phyloP scores from a whole-genome alignment of 2,888 invertebrate genomes.

The Platerodrilus igneus region DNA sequence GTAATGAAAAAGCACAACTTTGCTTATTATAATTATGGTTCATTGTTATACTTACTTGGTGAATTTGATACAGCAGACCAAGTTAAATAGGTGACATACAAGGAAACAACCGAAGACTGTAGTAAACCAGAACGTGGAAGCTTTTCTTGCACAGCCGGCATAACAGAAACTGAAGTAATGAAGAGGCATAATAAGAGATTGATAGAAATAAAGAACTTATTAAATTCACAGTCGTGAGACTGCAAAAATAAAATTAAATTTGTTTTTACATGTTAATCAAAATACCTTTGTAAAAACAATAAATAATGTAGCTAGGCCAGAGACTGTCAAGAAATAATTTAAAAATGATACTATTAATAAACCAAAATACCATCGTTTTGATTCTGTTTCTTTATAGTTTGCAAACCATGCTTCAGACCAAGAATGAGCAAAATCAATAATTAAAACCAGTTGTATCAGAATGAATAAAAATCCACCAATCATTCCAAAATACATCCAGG shows the following conservation, averaged over 20 bases:
- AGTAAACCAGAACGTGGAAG: constrained; percentile 89
- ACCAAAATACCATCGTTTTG: constrained; percentile 84
- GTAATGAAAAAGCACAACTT: too few species aligned
- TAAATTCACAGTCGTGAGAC: constrained; percentile 73
- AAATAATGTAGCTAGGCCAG: constrained; percentile 80
- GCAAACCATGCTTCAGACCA: constrained; percentile 97
- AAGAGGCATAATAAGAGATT: constrained; percentile 86
- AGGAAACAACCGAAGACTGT: constrained; percentile 87
- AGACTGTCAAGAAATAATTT: constrained; percentile 74
- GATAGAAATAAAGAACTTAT: constrained; percentile 96
- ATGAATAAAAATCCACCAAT: constrained; percentile 96
- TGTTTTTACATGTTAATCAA: constrained; percentile 4
- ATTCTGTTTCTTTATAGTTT: constrained; percentile 87
- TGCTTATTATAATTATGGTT: too few species aligned
- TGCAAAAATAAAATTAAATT: constrained; percentile 38
- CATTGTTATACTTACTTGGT: too few species aligned
- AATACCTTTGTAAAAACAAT: constrained; percentile 81
- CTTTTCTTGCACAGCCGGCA: constrained; percentile 89
- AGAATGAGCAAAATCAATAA: constrained; percentile 97
- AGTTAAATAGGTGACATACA: constrained; percentile 93
- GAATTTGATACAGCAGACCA: constrained; percentile 97
- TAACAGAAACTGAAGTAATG: constrained; percentile 79
- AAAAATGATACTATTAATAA: constrained; percentile 76
- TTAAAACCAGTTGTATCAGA: constrained; percentile 90
- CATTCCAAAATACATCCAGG: constrained; percentile 98